These are phyloP conservation scores for Scleropages formosus DNA, from an alignment of 2,797 vertebrate genomes.

Conservation along the genomic window DNA sequence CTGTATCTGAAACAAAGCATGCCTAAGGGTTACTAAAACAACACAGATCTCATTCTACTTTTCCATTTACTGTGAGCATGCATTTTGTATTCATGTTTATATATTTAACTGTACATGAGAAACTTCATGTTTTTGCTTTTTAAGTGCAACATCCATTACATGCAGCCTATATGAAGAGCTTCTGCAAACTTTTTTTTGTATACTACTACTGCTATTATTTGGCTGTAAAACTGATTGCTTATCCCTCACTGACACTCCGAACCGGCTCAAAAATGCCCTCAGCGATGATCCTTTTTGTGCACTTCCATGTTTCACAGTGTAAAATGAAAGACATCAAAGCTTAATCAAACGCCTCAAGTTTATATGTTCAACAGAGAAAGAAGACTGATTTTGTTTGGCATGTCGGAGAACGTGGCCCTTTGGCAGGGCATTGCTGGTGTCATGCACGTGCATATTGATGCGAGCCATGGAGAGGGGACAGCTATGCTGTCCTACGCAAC, in stretches of 20 bases:
- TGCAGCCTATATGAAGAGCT: slow-evolving; percentile 7
- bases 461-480: too few species aligned
- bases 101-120: slow-evolving; percentile 11
- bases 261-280: slow-evolving; percentile 13
- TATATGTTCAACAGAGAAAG: background rate
- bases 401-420: background rate
- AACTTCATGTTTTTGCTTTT: too few species aligned
- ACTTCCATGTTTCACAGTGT: slow-evolving; percentile 18
- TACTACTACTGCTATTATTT: background rate
- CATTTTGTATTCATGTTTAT: background rate
- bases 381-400: slow-evolving; percentile 3
- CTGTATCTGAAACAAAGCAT: background rate
- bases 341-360: background rate
- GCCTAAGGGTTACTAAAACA: slow-evolving; percentile 3
- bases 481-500: too few species aligned
- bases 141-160: background rate
- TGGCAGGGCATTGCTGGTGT: too few species aligned
- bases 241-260: background rate
- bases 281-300: background rate
- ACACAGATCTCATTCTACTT: slow-evolving; percentile 2
- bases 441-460: too few species aligned
- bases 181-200: background rate
- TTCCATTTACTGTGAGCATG: slow-evolving; percentile 5
- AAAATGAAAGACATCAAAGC: background rate
- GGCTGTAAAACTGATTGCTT: background rate